Base-by-base conservation (phyloP, 2,113 vertebrate genomes). In the Hydrochoerus hydrochaeris region DNA sequence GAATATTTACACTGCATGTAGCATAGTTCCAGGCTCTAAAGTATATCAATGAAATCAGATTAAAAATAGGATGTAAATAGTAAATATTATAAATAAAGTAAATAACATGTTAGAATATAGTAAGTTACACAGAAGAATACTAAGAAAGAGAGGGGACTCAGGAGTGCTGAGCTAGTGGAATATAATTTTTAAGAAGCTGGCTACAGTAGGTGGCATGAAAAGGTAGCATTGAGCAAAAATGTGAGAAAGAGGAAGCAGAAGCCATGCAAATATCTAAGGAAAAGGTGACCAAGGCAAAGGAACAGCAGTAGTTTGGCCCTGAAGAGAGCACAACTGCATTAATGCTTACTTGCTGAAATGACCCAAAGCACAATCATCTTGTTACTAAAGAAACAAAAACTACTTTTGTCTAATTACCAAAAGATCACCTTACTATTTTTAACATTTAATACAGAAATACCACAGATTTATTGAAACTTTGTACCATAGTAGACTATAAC, bases 391-490 rank as follows among this genome's bases (percentile, higher is more conserved):
- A 60, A 46, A 88, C 92, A 87, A 62, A 32, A 73, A 49, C 32
- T 28, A 65, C 30, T 77, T 94, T 35, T 57, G 3, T 30, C 69
- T 86, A 35, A 11, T 80, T 58, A 32, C 14, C 49, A 35, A 88
- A 57, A 58, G 7, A 65, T 86, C 13, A 38, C 30, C 81, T 81
- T 57, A 19, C 12, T 49, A n/a, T 81, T 60, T 95, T 88, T 78
- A 86, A 80, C 82, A n/a, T 81, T 95, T 71, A 84, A 88, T 17
- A 67, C 54, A 49, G 26, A 81, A 93, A 94, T n/a, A 60, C 32
- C 26, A 93, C 26, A 49, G 30, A 44, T 54, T 90, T 41, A 22
- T 75, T 35, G 7, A 20, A 92, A 41, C 35, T 90, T 92, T 62
- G 12, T 69, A 60, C 41, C 49, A 71, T 0, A 71, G 14, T 5